Evolutionary conservation across 2,797 vertebrate genomes (phyloP).

Genomic region (Nyctibius grandis): DNA sequence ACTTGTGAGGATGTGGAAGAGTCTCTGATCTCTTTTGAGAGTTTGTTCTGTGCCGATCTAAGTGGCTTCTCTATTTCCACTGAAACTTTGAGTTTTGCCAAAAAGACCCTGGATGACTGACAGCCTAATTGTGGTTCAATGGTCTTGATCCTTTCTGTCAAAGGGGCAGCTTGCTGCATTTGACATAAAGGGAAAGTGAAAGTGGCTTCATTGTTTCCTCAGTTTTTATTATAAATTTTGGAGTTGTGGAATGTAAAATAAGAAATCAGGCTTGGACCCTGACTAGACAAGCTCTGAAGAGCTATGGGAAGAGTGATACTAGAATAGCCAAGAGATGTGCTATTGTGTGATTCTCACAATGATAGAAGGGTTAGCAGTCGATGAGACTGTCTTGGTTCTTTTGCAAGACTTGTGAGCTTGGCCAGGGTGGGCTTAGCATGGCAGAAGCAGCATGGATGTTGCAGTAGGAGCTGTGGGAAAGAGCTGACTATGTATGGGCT

Average conservation of each 20-base stretch:
- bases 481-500: neutral
- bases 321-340: neutral
- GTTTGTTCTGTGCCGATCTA: neutral
- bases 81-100: neutral
- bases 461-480: neutral
- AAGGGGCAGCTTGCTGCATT: neutral
- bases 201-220: neutral
- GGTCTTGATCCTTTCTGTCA: neutral
- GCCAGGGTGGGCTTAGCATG: neutral
- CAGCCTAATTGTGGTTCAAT: neutral
- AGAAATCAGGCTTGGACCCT: neutral
- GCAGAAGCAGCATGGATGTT: neutral
- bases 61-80: neutral
- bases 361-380: neutral
- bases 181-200: neutral
- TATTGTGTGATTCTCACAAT: neutral
- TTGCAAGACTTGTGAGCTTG: neutral
- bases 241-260: neutral
- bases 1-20: neutral
- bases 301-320: neutral
- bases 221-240: neutral
- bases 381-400: neutral
- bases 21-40: neutral
- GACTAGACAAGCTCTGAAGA: neutral
- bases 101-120: neutral